Evolutionary conservation across 2,888 invertebrate species (phyloP), one percentile per base, ranked within the genome.

Genomic region (Lasioglossum morio): DNA sequence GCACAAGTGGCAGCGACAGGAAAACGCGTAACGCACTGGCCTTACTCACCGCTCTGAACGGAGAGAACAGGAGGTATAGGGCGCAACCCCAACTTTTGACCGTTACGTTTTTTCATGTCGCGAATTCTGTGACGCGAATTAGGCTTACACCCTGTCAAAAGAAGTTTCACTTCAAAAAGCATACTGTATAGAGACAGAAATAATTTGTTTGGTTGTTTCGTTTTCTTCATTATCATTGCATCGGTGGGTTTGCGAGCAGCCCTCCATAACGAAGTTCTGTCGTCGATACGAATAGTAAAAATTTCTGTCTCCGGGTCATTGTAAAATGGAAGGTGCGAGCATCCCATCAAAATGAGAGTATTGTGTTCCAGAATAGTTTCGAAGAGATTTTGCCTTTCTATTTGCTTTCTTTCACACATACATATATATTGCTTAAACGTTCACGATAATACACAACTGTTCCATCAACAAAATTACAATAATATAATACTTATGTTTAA

Each of bases 301-400:
- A 37, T 78, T 79, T 73, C 69, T 79, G 73, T 80, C 43, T 63
- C 37, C 80, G 5, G 76, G 84, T 84, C 48, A 74, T 63, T 77
- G 77, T 88, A 88, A 72, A 81, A 79, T 87, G 86, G 88, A 88
- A 91, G 83, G 86, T 87, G 82, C 79, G 43, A 84, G 79, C 75
- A 53, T 83, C 79, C 77, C 74, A 79, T 79, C 27, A 66, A 83
- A 85, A 84, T 77, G 86, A 78, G 72, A n/a, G n/a, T 81, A 85
- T 79, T 74, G 77, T 79, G 73, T 78, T 77, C 70, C 43, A 82
- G 66, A 84, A 72, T 79, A 76, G 77, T 76, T 75, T 73, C 48
- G 72, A 79, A 79, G 77, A 86, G 85, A 88, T 81, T 87, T 90
- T 91, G 86, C 90, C 89, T 91, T 91, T 89, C 89, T 74, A 57